Evolutionary conservation across 2,888 invertebrate species (phyloP).

Genomic region (Heliconius cydno): DNA sequence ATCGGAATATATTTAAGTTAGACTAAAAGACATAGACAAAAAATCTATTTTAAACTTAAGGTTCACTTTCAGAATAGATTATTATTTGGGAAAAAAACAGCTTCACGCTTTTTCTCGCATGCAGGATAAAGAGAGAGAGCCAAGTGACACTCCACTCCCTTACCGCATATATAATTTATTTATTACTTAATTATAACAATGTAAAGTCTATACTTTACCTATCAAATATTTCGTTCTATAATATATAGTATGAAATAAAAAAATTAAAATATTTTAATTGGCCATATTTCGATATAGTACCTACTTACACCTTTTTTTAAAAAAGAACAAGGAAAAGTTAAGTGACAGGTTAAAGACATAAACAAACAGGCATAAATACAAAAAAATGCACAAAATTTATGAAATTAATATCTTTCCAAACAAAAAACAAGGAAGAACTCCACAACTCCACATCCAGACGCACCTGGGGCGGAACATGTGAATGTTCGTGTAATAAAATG

Average conservation of each 20-base stretch:
- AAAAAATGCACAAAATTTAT: not conserved
- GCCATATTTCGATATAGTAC: no score
- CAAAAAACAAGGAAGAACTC: not conserved
- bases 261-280: no score
- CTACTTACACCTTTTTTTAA: no score
- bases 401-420: not conserved
- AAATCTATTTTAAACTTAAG: no score
- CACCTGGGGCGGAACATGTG: conserved; percentile 2
- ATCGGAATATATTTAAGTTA: not conserved
- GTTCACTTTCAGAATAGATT: no score
- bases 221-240: not conserved
- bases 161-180: not conserved
- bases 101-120: no score
- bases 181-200: not conserved
- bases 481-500: conserved; percentile 46
- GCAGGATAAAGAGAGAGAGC: no score
- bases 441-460: not conserved
- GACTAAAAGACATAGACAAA: no score
- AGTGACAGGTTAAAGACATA: not conserved
- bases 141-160: no score
- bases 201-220: not conserved
- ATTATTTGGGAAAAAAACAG: no score
- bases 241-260: no score
- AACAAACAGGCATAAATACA: not conserved
- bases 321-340: no score